Base-by-base conservation (phyloP, 1,140 invertebrate species). In the Chlorops oryzae region DNA sequence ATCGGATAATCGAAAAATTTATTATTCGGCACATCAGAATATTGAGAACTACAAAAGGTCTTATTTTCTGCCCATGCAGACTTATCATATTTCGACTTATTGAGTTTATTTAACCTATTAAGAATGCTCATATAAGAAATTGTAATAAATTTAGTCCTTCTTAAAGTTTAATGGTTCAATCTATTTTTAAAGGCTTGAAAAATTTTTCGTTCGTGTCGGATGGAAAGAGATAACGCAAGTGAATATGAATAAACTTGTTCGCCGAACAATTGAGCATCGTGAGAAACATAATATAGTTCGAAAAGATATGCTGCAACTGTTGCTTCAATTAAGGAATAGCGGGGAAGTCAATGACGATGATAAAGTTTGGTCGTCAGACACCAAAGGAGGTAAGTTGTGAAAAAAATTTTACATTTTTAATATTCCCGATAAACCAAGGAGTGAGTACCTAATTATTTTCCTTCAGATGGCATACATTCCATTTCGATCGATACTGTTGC, bases 241-340 rank as follows among this genome's bases (percentile, higher is more conserved):
- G 4, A 21, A 7, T 27, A 55, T 55, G 54, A 49, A 44, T n/a
- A 10, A 51, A 27, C 60, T 77, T 3, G 77, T 80, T 5, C 64
- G 70, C 47, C 70, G 78, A 24, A 75, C 74, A 0, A 70, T 79
- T 17, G 58, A 72, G 18, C 74, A 73, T 55, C 55, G 77, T 9
- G 71, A 74, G 55, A 60, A 70, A 9, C 65, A 75, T 45, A 69
- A 72, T 22, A 48, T 78, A 4, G 51, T 42, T 1, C 59, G 77
- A 49, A 72, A 73, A 37, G 78, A 80, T 62, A 77, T 78, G 53
- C 57, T 80, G 47, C 74, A 79, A 47, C 54, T 77, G 7, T 50
- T 80, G 18, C 65, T 77, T 38, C 67, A 75, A 43, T 51, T 79
- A 20, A 69, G 70, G 51, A 72, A 74, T 20, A 70, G 72, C 1